Evolutionary conservation across 2,888 invertebrate species (phyloP).

Genomic region (Drosophila kanekoi): DNA sequence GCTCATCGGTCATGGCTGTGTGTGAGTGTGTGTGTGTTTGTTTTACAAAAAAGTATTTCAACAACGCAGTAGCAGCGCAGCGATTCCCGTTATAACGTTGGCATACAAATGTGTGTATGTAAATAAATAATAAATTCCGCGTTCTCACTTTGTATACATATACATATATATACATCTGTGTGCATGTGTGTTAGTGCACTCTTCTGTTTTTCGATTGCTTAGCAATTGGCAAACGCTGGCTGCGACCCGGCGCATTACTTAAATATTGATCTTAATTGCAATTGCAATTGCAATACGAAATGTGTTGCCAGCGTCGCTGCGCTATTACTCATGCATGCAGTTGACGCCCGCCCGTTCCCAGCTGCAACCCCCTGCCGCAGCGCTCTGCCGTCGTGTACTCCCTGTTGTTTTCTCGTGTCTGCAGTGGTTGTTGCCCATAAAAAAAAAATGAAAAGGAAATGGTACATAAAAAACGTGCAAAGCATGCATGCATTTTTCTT

Average conservation of each 20-base stretch:
- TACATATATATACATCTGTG: neutral
- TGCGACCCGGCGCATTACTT: slow-evolving; percentile 57
- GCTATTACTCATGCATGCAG: slow-evolving; percentile 66
- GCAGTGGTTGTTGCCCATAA: slow-evolving; percentile 28
- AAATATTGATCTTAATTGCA: slow-evolving; percentile 73
- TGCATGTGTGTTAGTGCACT: slow-evolving; percentile 18
- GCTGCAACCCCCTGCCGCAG: neutral
- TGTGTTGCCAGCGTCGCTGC: slow-evolving; percentile 21
- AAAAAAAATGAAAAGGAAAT: slow-evolving; percentile 40
- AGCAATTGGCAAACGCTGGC: slow-evolving; percentile 50
- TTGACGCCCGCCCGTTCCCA: slow-evolving; percentile 8
- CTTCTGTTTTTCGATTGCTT: slow-evolving; percentile 54
- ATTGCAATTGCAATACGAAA: slow-evolving; percentile 31
- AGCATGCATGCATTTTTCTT: slow-evolving; percentile 43
- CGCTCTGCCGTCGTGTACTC: slow-evolving; percentile 10
- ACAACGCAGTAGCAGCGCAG: slow-evolving; percentile 49
- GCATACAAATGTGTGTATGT: slow-evolving; percentile 37
- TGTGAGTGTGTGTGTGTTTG: slow-evolving; percentile 29
- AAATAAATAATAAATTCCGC: slow-evolving; percentile 50
- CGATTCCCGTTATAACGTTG: slow-evolving; percentile 45
- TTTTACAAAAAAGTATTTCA: slow-evolving; percentile 59
- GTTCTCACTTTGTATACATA: slow-evolving; percentile 20
- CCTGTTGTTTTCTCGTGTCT: slow-evolving; percentile 10
- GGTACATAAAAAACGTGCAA: slow-evolving; percentile 39
- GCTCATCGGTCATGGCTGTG: slow-evolving; percentile 20